phyloP scores from a whole-genome alignment of 2,888 invertebrate genomes.

The Caenorhabditis sinica region DNA sequence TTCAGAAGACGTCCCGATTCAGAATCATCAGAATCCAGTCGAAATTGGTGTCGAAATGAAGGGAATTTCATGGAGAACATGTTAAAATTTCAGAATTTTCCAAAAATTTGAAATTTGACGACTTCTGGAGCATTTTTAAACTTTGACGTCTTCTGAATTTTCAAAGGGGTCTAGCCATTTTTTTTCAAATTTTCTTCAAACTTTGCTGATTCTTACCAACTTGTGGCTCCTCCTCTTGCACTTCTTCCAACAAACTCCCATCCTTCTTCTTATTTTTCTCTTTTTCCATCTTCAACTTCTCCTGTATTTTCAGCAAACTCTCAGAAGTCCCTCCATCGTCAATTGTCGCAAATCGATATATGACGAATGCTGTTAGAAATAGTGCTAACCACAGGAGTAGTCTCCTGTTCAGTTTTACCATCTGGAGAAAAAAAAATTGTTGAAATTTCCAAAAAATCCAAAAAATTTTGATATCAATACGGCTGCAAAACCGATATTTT shows the following conservation, averaged over 20 bases:
- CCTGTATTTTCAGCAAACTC: not conserved
- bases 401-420: constrained; percentile 53
- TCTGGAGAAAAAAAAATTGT: constrained; percentile 14
- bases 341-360: constrained; percentile 16
- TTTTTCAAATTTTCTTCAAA: too few species aligned
- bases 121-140: too few species aligned
- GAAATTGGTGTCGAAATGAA: too few species aligned
- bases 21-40: too few species aligned
- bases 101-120: too few species aligned
- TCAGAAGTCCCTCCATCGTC: not conserved
- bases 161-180: too few species aligned
- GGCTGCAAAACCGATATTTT: too few species aligned
- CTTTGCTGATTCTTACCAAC: constrained; percentile 28
- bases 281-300: not conserved
- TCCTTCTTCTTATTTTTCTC: not conserved
- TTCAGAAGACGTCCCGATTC: too few species aligned
- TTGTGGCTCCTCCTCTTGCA: constrained; percentile 6
- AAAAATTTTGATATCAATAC: not conserved
- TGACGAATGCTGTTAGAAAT: constrained; percentile 17
- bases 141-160: too few species aligned
- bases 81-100: too few species aligned
- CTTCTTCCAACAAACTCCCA: constrained; percentile 19
- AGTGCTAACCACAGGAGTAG: constrained; percentile 39
- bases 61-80: too few species aligned
- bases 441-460: not conserved